A percentile compares a stretch with the other conserved stretches of the same genome.
Evolutionary conservation across 2,113 vertebrate species (phyloP).

Genomic region (Brachirus orientalis): DNA sequence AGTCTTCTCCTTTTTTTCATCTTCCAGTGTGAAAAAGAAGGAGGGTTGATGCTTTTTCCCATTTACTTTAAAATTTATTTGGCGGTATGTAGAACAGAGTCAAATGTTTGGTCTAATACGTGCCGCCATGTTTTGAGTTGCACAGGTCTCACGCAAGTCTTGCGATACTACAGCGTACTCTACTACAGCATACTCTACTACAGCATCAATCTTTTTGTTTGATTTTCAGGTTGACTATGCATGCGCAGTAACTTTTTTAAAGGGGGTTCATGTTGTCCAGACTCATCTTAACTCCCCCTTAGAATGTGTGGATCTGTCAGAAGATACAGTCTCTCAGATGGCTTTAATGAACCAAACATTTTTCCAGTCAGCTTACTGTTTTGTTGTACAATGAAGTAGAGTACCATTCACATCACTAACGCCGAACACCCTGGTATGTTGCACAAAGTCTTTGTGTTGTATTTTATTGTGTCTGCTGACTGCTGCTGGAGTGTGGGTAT

Average conservation of each 20-base stretch:
- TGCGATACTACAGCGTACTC: too few relatives aligned
- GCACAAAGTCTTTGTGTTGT: constrained; percentile 31
- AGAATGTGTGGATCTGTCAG: constrained; percentile 16
- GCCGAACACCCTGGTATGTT: constrained; percentile 26
- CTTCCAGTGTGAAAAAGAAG: too few relatives aligned
- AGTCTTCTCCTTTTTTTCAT: too few relatives aligned
- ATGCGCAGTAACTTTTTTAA: constrained; percentile 31
- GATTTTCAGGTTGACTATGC: constrained; percentile 48
- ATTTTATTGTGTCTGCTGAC: constrained; percentile 34
- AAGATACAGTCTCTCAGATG: constrained; percentile 33
- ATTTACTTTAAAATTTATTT: too few relatives aligned
- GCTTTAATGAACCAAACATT: constrained; percentile 46
- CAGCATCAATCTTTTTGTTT: constrained; percentile 54
- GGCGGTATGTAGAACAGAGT: too few relatives aligned
- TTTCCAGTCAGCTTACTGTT: constrained; percentile 48
- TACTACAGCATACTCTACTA: too few relatives aligned
- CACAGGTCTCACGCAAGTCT: too few relatives aligned
- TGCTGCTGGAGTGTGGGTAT: constrained; percentile 50
- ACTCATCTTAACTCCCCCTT: constrained; percentile 29
- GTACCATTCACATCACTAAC: constrained; percentile 34
- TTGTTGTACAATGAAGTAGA: constrained; percentile 25
- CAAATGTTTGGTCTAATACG: too few relatives aligned
- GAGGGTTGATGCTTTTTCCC: too few relatives aligned
- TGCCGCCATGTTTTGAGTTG: too few relatives aligned
- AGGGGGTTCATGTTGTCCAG: constrained; percentile 24